These are phyloP conservation scores for Drosophila bipectinata DNA, from an alignment of 1,140 invertebrate species.

Conservation along the genomic window DNA sequence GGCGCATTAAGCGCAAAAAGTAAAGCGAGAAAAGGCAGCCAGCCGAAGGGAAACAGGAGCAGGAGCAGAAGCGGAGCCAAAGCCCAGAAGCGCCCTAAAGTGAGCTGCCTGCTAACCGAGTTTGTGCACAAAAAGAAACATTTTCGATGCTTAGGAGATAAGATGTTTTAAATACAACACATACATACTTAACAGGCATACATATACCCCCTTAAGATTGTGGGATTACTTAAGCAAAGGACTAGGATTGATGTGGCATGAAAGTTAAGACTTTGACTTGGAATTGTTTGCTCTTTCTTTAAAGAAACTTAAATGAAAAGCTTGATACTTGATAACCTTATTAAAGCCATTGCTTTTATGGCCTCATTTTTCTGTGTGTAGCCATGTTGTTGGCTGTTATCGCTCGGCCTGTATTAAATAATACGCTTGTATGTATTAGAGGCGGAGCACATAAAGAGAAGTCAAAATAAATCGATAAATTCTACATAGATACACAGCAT, in stretches of 20 bases:
- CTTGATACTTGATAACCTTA: not conserved
- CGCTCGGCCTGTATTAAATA: slow-evolving; percentile 68
- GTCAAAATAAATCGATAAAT: slow-evolving; percentile 82
- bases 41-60: not conserved
- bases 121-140: slow-evolving; percentile 1
- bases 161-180: not conserved
- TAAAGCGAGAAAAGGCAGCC: slow-evolving; percentile 44
- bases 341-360: not conserved
- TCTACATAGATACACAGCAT: slow-evolving; percentile 65
- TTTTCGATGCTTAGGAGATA: not conserved
- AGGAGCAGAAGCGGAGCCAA: not conserved
- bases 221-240: not conserved
- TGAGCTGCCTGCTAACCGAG: slow-evolving; percentile 37
- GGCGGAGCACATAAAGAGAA: slow-evolving; percentile 62
- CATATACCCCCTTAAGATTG: not conserved
- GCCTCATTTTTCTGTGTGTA: slow-evolving; percentile 1
- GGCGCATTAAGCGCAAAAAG: slow-evolving; percentile 73
- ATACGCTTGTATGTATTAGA: slow-evolving; percentile 56
- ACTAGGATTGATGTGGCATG: not conserved
- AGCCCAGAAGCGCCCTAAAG: slow-evolving; percentile 64
- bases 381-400: slow-evolving; percentile 57
- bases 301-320: not conserved
- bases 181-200: not conserved
- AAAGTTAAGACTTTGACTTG: not conserved
- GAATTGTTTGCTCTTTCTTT: not conserved